Base-by-base conservation (phyloP, 2,797 vertebrate genomes). In the Cyclura pinguis region DNA sequence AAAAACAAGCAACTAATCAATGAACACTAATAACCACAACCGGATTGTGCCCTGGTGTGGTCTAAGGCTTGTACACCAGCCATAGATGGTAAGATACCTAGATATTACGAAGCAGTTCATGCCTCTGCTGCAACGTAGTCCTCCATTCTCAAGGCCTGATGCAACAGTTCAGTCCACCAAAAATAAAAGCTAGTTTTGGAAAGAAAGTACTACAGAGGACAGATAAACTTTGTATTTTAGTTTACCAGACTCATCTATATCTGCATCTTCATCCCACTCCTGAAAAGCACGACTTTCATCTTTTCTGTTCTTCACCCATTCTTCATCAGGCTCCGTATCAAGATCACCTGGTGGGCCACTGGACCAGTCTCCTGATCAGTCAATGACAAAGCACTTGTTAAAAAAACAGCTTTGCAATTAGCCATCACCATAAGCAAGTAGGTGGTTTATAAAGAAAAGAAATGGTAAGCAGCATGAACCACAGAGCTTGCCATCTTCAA, bases 221-320 rank as follows among this genome's bases (percentile, higher is more conserved):
- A 77, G 80, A 86, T 62, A 59, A 88, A 90, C 80, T 59, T 77
- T 27, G 80, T 62, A n/a, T 76, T 22, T 80, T 9, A 69, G 91
- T 96, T 96, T 94, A 99, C 99, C 99, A 64, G 99, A 98, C 94
- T 99, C 99, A 91, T 99, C 99, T 84, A 99, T 97, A 88, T 99
- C 99, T 0, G 99, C 99, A 82, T 99, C 99, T 96, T 99, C 99
- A 80, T 99, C 99, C 98, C 98, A 99, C 69, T 99, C 98, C 96
- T 98, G 98, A 95, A 98, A 99, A 88, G 98, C 98, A 76, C 96
- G 98, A 64, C 98, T 98, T 95, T 99, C 99, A 67, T 99, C 98
- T 95, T 98, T 96, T 72, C 98, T 98, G 52, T 97, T 98, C 96
- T 96, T 98, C 88, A 99, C 98, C 98, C 99, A 99, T 27, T 98